phyloP scores from a whole-genome alignment of 2,888 invertebrate species.

The Sacculina carcini region DNA sequence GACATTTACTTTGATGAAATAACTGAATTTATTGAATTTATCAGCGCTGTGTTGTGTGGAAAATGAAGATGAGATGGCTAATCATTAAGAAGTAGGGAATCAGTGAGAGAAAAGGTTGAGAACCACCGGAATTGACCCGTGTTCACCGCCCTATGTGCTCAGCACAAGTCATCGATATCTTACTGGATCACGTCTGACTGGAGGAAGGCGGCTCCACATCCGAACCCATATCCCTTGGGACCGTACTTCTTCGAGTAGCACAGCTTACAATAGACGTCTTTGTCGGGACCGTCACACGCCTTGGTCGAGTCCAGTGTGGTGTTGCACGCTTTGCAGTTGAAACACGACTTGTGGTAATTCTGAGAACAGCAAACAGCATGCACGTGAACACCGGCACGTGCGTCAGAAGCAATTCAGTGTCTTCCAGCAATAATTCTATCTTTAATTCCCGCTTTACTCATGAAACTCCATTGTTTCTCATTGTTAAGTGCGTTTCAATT shows the following conservation, averaged over 20 bases:
- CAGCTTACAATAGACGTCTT: slow-evolving; percentile 69
- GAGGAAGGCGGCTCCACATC: slow-evolving; percentile 30
- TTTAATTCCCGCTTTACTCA: too few relatives aligned
- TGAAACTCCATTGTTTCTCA: too few relatives aligned
- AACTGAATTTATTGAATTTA: too few relatives aligned
- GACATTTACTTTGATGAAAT: too few relatives aligned
- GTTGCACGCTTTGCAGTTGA: slow-evolving; percentile 71
- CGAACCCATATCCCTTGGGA: slow-evolving; percentile 90
- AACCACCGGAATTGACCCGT: too few relatives aligned
- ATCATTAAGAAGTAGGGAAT: background rate
- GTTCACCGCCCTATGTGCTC: too few relatives aligned
- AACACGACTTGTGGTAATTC: slow-evolving; percentile 83
- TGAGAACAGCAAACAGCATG: background rate
- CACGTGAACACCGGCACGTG: too few relatives aligned
- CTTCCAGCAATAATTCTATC: too few relatives aligned
- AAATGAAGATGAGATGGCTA: background rate
- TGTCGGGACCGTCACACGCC: slow-evolving; percentile 78
- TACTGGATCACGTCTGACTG: background rate
- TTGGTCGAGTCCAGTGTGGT: slow-evolving; percentile 85
- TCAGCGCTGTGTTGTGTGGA: background rate
- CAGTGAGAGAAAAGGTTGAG: background rate
- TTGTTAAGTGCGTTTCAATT: too few relatives aligned
- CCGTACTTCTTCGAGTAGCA: slow-evolving; percentile 96
- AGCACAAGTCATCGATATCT: background rate
- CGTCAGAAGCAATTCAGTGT: too few relatives aligned